Evolutionary conservation across 2,888 invertebrate species (phyloP).

Genomic region (Thalpophila matura): DNA sequence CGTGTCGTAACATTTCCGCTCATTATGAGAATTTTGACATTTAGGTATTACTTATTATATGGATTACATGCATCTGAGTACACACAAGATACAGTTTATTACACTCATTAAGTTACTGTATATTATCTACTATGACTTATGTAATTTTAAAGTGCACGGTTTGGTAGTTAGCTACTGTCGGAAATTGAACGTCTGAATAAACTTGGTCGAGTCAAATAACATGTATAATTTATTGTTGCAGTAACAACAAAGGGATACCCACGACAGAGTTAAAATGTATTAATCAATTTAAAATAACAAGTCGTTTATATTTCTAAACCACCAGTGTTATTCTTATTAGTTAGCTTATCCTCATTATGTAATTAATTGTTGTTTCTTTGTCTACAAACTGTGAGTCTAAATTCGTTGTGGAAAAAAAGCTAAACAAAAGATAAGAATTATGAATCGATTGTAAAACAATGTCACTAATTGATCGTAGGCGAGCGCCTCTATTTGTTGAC

Average conservation of each 20-base stretch:
- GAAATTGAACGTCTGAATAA: slow-evolving; percentile 20
- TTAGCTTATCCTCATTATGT: slow-evolving; percentile 48
- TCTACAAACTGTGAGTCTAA: slow-evolving; percentile 45
- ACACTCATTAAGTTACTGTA: slow-evolving; percentile 32
- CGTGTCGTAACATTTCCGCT: slow-evolving; percentile 48
- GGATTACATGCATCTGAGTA: slow-evolving; percentile 45
- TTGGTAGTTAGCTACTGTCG: neutral
- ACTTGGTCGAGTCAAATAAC: slow-evolving; percentile 20
- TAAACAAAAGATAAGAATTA: slow-evolving; percentile 75
- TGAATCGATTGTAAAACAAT: slow-evolving; percentile 79
- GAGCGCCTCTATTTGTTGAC: slow-evolving; percentile 62
- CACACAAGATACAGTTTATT: slow-evolving; percentile 39
- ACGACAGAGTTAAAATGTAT: slow-evolving; percentile 11
- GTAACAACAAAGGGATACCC: slow-evolving; percentile 1
- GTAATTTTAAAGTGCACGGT: slow-evolving; percentile 16
- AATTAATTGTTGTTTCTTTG: slow-evolving; percentile 57
- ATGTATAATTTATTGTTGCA: slow-evolving; percentile 16
- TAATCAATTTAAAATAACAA: slow-evolving; percentile 17
- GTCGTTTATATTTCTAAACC: slow-evolving; percentile 29
- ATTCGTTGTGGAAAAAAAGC: slow-evolving; percentile 64
- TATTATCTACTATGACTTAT: slow-evolving; percentile 34
- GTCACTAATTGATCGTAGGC: slow-evolving; percentile 81
- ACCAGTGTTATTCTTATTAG: slow-evolving; percentile 57
- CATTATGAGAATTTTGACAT: slow-evolving; percentile 43
- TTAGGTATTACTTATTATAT: slow-evolving; percentile 47